phyloP scores from a whole-genome alignment of 2,797 vertebrate genomes.

The Lepus oiostolus region DNA sequence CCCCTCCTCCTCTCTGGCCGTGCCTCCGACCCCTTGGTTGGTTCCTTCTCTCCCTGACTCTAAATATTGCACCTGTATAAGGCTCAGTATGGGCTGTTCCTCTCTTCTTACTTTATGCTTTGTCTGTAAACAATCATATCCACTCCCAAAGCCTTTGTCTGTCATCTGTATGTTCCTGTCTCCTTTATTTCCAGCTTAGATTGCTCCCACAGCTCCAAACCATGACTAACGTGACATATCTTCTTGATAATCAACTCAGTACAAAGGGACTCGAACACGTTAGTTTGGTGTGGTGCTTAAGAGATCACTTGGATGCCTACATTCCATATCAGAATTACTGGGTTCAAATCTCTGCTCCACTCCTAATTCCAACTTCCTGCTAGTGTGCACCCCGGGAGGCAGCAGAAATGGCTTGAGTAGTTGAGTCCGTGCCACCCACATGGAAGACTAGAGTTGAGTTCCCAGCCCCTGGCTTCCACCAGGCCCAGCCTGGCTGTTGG shows the following conservation, averaged over 20 bases:
- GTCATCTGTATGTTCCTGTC: neutral
- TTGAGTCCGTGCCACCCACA: too few species aligned
- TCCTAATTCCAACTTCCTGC: too few species aligned
- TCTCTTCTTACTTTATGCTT: constrained; percentile 1
- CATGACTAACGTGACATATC: neutral
- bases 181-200: neutral
- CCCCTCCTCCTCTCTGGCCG: neutral
- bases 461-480: too few species aligned
- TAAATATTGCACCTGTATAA: neutral
- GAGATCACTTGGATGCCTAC: too few species aligned
- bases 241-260: constrained; percentile 11
- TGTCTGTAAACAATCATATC: neutral
- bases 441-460: too few species aligned
- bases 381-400: too few species aligned
- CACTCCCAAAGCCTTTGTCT: neutral
- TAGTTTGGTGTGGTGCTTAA: too few species aligned
- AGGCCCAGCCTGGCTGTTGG: too few species aligned
- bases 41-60: neutral
- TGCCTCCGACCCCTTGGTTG: neutral
- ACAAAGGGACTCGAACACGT: neutral
- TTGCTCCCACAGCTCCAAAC: neutral
- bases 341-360: too few species aligned
- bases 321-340: too few species aligned
- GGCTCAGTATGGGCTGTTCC: neutral
- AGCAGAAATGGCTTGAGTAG: too few species aligned